phyloP scores from a whole-genome alignment of 2,797 vertebrate genomes.

The Rallus crepitans region DNA sequence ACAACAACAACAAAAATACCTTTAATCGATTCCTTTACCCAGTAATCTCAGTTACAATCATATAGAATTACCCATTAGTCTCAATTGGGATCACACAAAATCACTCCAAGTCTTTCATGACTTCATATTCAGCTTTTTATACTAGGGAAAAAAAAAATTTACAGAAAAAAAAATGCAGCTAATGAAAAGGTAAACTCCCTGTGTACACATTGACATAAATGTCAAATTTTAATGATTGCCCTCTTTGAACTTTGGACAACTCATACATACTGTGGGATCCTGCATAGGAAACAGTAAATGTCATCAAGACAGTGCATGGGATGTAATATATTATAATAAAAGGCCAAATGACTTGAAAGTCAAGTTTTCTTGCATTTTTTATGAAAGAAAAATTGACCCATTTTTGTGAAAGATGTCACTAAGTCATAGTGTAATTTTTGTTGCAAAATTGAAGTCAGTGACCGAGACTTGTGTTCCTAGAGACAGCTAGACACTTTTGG shows the following conservation, averaged over 20 bases:
- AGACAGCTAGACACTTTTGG: slow-evolving; percentile 51
- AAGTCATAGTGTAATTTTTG: slow-evolving; percentile 53
- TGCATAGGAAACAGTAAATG: slow-evolving; percentile 62
- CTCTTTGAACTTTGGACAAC: slow-evolving; percentile 59
- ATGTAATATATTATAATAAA: slow-evolving; percentile 70
- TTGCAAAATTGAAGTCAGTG: slow-evolving; percentile 57
- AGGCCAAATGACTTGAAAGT: slow-evolving; percentile 69
- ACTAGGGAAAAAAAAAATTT: not conserved
- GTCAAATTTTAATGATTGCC: slow-evolving; percentile 72
- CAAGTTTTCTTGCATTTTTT: slow-evolving; percentile 69
- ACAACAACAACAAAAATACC: not conserved
- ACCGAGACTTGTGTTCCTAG: slow-evolving; percentile 29
- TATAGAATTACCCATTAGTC: slow-evolving; percentile 34
- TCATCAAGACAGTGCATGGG: slow-evolving; percentile 53
- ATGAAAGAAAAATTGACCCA: slow-evolving; percentile 62
- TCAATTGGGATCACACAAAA: slow-evolving; percentile 34
- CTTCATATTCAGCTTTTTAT: slow-evolving; percentile 44
- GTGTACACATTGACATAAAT: slow-evolving; percentile 66
- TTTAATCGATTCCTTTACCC: slow-evolving; percentile 48
- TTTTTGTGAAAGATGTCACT: slow-evolving; percentile 63
- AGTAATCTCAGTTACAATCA: not conserved
- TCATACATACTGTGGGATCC: slow-evolving; percentile 25
- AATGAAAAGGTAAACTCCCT: slow-evolving; percentile 72
- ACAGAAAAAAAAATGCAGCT: not conserved
- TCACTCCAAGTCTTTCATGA: slow-evolving; percentile 28